Conservation (phyloP, 2,888 invertebrate genomes). For the Acleris laterana region DNA sequence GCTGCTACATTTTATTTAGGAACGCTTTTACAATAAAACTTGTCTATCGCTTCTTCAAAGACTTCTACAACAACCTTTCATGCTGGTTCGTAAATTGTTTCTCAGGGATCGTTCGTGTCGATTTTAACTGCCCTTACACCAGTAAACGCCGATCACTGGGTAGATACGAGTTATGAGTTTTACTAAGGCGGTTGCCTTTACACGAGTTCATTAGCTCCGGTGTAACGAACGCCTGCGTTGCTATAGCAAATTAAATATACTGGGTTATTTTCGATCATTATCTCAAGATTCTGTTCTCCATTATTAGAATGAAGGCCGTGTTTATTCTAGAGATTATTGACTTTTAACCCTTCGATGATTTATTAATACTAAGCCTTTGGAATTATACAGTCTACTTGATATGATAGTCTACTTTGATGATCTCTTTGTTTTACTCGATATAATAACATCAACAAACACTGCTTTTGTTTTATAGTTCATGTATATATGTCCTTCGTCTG, state of each 20-base stretch:
- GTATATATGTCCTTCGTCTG: neutral
- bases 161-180: slow-evolving; percentile 51
- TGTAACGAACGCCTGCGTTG: slow-evolving; percentile 45
- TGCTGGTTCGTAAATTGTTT: slow-evolving; percentile 66
- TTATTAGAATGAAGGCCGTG: slow-evolving; percentile 27
- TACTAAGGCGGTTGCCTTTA: slow-evolving; percentile 44
- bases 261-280: neutral
- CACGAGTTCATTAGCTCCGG: slow-evolving; percentile 51
- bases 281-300: neutral
- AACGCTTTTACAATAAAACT: slow-evolving; percentile 51
- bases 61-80: slow-evolving; percentile 59
- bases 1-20: slow-evolving; percentile 25
- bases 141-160: slow-evolving; percentile 54
- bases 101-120: slow-evolving; percentile 56
- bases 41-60: slow-evolving; percentile 54
- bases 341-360: neutral
- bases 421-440: too few relatives aligned
- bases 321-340: slow-evolving; percentile 11
- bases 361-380: too few relatives aligned
- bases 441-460: too few relatives aligned
- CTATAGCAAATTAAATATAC: slow-evolving; percentile 28
- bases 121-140: slow-evolving; percentile 62
- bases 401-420: too few relatives aligned
- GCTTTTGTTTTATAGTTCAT: neutral
- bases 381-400: too few relatives aligned